phyloP scores from a whole-genome alignment of 30 jellyfish, hydroid and myxozoan genomes.

The Turritopsis rubra region DNA sequence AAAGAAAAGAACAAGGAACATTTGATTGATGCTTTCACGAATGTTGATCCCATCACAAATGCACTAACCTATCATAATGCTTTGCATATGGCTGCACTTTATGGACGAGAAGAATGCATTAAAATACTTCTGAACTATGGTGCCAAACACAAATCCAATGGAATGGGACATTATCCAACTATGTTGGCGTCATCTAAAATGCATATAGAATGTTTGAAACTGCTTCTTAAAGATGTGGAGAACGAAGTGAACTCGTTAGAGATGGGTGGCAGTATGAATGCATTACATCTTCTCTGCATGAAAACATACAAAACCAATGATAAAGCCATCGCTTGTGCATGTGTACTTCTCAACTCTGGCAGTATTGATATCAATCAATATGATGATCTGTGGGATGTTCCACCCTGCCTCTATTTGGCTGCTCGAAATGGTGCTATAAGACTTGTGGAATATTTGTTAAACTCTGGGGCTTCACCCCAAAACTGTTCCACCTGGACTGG shows the following conservation, averaged over 20 bases:
- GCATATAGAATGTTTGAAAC: conserved; percentile 53
- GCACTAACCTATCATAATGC: conserved; percentile 36
- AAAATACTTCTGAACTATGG: conserved; percentile 54
- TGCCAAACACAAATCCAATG: conserved; percentile 73
- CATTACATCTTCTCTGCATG: conserved; percentile 77
- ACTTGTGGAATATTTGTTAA: conserved; percentile 50
- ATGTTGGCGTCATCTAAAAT: conserved; percentile 58
- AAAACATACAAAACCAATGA: conserved; percentile 54
- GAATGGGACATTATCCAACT: conserved; percentile 56
- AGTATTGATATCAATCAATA: conserved; percentile 35
- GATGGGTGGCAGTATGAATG: conserved; percentile 21
- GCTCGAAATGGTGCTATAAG: conserved; percentile 83
- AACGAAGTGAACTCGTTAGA: background rate
- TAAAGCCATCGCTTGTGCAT: conserved; percentile 72
- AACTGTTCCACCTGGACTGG: conserved; percentile 36
- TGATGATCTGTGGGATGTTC: conserved; percentile 45
- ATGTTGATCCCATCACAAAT: conserved; percentile 21
- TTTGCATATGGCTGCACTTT: conserved; percentile 69
- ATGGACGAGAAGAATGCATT: conserved; percentile 77
- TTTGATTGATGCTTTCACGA: conserved; percentile 61
- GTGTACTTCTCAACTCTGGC: conserved; percentile 80
- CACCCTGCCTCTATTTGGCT: conserved; percentile 57
- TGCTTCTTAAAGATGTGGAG: conserved; percentile 47
- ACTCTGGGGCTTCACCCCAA: conserved; percentile 44
- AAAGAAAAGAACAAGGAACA: conserved; percentile 22